Percentiles rank a stretch among this genome's conserved stretches.
Evolutionary conservation across 2,113 vertebrate genomes (phyloP).

Genomic region (Paramormyrops kingsleyae): DNA sequence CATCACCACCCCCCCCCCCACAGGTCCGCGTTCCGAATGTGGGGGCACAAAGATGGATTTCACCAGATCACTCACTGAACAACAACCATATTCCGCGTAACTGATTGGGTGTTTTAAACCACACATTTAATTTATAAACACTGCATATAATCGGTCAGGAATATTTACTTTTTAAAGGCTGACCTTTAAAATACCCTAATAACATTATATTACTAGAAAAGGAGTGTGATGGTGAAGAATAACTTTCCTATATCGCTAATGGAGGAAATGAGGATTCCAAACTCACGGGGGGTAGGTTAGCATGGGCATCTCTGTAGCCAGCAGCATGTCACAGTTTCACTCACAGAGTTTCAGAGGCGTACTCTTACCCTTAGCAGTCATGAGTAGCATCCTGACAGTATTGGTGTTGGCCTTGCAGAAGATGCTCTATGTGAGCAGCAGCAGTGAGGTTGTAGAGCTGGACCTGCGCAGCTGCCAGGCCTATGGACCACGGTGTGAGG

Average conservation of each 20-base stretch:
- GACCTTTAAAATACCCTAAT: neutral
- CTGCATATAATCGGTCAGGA: neutral
- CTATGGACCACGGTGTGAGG: conserved; percentile 44
- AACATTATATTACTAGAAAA: neutral
- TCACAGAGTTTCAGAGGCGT: neutral
- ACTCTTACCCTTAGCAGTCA: neutral
- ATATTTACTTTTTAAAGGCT: neutral
- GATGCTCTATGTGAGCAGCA: conserved; percentile 43
- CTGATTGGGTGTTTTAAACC: neutral
- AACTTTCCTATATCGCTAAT: neutral
- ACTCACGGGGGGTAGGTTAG: neutral
- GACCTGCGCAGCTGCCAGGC: conserved; percentile 38
- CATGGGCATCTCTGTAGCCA: neutral
- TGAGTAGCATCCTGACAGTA: neutral
- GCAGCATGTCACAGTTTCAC: neutral
- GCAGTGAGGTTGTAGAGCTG: conserved; percentile 43
- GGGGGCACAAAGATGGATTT: neutral
- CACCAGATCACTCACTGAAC: neutral
- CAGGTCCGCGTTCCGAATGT: neutral
- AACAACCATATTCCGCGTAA: neutral
- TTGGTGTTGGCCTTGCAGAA: conserved; percentile 36
- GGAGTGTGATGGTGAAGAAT: neutral
- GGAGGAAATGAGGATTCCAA: neutral
- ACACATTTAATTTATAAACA: neutral
- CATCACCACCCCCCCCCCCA: too few relatives aligned